Conservation (phyloP, 2,113 vertebrate genomes). For the Megalops atlanticus region DNA sequence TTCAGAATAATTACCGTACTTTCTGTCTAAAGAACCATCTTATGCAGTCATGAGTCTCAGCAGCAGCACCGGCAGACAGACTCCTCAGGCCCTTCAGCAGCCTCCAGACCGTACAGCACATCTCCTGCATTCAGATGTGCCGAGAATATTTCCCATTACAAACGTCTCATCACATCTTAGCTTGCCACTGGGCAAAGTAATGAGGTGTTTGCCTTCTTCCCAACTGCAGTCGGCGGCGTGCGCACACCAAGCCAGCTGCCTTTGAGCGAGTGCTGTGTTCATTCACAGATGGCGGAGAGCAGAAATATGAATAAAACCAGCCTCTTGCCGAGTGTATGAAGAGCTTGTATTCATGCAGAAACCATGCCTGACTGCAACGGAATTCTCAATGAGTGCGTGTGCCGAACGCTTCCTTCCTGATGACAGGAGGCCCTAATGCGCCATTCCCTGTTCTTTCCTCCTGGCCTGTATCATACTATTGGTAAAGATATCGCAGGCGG, state of each 20-base stretch:
- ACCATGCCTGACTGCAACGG: background rate
- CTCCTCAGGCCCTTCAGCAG: background rate
- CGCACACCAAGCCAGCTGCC: background rate
- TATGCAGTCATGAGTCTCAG: background rate
- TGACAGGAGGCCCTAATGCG: background rate
- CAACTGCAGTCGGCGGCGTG: background rate
- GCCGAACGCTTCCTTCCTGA: background rate
- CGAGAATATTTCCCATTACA: background rate
- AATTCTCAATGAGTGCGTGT: background rate
- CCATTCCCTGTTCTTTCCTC: background rate
- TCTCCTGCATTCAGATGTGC: slow-evolving; percentile 19
- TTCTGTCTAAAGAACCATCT: background rate
- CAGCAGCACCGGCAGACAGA: background rate
- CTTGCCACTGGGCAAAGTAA: background rate
- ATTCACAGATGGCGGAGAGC: background rate
- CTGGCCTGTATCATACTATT: too few species aligned
- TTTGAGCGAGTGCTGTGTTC: background rate
- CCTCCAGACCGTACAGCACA: background rate
- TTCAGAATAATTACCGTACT: too few species aligned
- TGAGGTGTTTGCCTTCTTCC: background rate
- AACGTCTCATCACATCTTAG: background rate
- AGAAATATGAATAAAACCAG: background rate
- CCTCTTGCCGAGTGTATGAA: background rate
- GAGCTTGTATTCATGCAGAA: background rate
- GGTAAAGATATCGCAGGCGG: too few species aligned